Evolutionary conservation across 2,797 vertebrate genomes (phyloP), one percentile per base, ranked within the genome.

Genomic region (Lerista edwardsae): DNA sequence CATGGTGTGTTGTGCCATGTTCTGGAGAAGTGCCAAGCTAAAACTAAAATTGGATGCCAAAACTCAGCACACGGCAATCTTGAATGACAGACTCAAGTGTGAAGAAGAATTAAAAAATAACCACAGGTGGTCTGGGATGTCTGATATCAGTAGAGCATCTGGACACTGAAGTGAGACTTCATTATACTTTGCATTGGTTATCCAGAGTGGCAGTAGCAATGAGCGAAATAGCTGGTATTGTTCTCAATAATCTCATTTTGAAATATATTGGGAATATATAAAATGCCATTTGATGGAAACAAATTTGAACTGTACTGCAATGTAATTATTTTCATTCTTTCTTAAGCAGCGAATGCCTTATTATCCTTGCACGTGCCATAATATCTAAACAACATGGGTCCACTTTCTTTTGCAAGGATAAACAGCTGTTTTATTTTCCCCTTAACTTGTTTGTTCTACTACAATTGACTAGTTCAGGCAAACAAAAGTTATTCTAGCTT

Each of bases 51-150:
- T 73, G 84, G 89, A 19, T 84, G 93, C 89, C 91, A 96, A 93
- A 93, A 85, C 89, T 87, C 79, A 87, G 80, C 89, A 86, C 44
- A 75, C 92, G 80, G 85, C 87, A 90, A 29, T 75, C 84, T 14
- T 93, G 94, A 96, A 94, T 95, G 95, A 91, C 95, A 96, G 93
- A 88, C 90, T 87, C 87, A 92, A 93, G 86, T 88, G 90, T 87
- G 92, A 91, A 86, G 85, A 93, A 96, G 92, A 95, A 95, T 91
- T 91, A 90, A 91, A 91, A 71, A 94, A 96, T n/a, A n/a, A n/a
- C n/a, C n/a, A 95, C 96, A 95, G 96, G 96, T 97, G 96, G 96
- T 96, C 96, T 95, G 96, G 96, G 96, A 97, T 95, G 95, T 93
- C 94, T 95, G 91, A 88, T 93, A 96, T 90, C 93, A 96, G 85